A percentile compares a stretch with the other conserved stretches of the same genome.
These are phyloP conservation scores for Donacobius atricapilla DNA, from an alignment of 2,113 vertebrate species.

Conservation along the genomic window DNA sequence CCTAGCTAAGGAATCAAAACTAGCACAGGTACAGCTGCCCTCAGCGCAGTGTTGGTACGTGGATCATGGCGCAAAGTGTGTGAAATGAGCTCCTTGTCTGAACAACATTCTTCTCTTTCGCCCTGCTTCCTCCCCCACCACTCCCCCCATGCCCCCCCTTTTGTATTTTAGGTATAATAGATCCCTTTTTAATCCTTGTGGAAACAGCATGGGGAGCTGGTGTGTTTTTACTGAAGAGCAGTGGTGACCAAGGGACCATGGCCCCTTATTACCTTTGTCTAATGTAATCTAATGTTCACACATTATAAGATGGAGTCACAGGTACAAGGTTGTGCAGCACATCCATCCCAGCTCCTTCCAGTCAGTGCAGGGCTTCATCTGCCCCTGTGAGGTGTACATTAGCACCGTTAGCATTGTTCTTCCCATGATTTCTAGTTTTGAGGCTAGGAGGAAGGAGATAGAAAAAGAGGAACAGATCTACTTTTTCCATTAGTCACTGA, in stretches of 20 bases:
- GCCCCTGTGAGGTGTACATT: rapidly evolving
- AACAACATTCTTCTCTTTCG: neutral
- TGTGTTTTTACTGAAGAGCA: neutral
- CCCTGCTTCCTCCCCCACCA: rapidly evolving
- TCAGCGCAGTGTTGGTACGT: neutral
- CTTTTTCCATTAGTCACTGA: neutral
- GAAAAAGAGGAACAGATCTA: neutral
- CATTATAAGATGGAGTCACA: neutral
- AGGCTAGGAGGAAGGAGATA: neutral
- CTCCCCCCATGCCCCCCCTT: too few relatives aligned
- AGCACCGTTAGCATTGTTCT: neutral
- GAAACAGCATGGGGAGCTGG: neutral
- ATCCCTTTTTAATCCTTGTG: neutral
- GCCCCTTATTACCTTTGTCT: neutral
- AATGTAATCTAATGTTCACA: neutral
- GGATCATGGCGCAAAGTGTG: neutral
- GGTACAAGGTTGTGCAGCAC: neutral
- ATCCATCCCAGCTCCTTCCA: neutral
- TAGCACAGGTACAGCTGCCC: neutral
- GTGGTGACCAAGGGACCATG: neutral
- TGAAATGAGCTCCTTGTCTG: neutral
- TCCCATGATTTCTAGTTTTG: neutral
- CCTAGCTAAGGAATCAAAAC: neutral
- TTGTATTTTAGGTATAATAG: neutral
- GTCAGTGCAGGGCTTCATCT: neutral